Conservation (phyloP, 1,140 invertebrate genomes). For the Homalodisca vitripennis region DNA sequence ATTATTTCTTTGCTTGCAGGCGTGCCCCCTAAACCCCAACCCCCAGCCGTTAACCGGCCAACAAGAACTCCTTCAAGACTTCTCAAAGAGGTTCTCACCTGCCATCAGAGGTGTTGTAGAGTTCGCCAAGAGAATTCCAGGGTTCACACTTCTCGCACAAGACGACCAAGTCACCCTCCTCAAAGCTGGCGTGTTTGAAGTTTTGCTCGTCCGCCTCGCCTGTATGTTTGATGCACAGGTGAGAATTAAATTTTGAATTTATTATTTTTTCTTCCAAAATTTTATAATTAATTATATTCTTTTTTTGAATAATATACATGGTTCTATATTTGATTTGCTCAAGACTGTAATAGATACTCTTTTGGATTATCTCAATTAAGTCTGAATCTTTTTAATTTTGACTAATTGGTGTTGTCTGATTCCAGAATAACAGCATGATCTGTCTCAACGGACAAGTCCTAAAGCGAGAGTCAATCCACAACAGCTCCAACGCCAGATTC, state of each 20-base stretch:
- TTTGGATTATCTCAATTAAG: background rate
- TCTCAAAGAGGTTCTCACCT: constrained; percentile 91
- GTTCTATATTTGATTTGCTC: background rate
- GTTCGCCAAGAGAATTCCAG: constrained; percentile 96
- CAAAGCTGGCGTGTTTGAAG: constrained; percentile 94
- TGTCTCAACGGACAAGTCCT: constrained; percentile 91
- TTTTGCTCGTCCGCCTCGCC: constrained; percentile 86
- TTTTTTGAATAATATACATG: background rate
- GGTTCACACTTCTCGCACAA: constrained; percentile 90
- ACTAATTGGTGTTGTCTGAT: constrained; percentile 29
- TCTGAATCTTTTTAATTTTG: background rate
- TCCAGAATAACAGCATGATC: constrained; percentile 81
- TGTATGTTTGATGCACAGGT: constrained; percentile 88
- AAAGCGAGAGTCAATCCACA: constrained; percentile 85
- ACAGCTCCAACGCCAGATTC: constrained; percentile 87
- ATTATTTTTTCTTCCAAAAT: background rate
- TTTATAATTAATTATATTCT: background rate
- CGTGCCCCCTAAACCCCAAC: constrained; percentile 92
- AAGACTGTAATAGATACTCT: background rate
- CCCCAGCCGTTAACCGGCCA: constrained; percentile 75
- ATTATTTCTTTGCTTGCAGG: constrained; percentile 67
- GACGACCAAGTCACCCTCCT: constrained; percentile 96
- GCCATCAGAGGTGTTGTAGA: constrained; percentile 96
- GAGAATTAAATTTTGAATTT: constrained; percentile 20
- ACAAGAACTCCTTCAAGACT: constrained; percentile 80